Evolutionary conservation across 2,888 invertebrate genomes (phyloP).

Genomic region (Gymnoscelis rufifasciata): DNA sequence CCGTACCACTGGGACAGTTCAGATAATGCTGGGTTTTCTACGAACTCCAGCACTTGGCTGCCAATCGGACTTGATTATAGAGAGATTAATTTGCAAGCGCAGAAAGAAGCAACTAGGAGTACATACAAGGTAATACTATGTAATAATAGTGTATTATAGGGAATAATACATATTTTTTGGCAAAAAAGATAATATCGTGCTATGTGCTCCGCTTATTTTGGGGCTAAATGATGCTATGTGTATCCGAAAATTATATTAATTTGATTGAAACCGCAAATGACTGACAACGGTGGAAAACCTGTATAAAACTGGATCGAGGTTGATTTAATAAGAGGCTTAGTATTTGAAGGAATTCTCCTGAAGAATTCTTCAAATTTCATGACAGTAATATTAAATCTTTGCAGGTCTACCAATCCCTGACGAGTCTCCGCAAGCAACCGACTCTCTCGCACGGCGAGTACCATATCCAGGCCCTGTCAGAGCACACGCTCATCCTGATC

Average conservation of each 20-base stretch:
- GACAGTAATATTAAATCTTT: too few species aligned
- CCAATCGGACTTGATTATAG: slow-evolving; percentile 81
- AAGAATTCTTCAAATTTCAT: too few species aligned
- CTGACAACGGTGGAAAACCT: too few species aligned
- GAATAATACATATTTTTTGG: too few species aligned
- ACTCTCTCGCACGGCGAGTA: slow-evolving; percentile 59
- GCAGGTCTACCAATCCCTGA: slow-evolving; percentile 77
- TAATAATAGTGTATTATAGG: neutral
- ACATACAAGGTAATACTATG: slow-evolving; percentile 62
- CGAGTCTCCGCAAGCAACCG: slow-evolving; percentile 63
- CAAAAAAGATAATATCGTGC: too few species aligned
- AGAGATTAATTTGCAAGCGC: slow-evolving; percentile 75
- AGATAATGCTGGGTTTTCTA: slow-evolving; percentile 81
- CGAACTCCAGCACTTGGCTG: slow-evolving; percentile 79
- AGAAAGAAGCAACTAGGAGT: slow-evolving; percentile 69
- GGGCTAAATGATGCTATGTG: too few species aligned
- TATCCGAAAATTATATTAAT: too few species aligned
- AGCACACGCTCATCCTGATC: slow-evolving; percentile 44
- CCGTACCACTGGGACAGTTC: slow-evolving; percentile 82
- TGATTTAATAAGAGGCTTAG: too few species aligned
- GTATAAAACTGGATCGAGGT: too few species aligned
- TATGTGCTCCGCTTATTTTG: too few species aligned
- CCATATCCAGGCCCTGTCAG: slow-evolving; percentile 46
- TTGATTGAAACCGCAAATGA: too few species aligned
- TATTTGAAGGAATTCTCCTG: too few species aligned